Evolutionary conservation across 2,888 invertebrate genomes (phyloP), one percentile per base, ranked within the genome.

Genomic region (Fissipunctia ypsillon): DNA sequence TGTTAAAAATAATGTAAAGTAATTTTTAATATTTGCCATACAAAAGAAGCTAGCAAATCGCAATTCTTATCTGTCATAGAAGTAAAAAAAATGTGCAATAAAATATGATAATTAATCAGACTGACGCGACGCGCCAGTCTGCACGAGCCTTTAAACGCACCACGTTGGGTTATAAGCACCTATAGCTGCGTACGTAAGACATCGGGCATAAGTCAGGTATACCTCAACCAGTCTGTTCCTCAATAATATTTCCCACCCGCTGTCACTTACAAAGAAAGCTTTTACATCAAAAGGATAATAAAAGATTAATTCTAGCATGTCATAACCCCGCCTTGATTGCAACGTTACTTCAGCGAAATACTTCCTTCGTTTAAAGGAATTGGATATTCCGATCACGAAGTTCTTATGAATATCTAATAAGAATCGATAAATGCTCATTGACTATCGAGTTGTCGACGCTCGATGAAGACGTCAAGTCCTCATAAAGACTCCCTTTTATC

Each of bases 391-490:
- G 78, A 82, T 78, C 85, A 84, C 86, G 80, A 77, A 72, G 74
- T 79, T 73, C 78, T 78, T 61, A 85, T 85, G 86, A 85, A 86
- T 86, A 85, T 84, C 65, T 82, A 81, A 87, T 81, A 81, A 81
- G 78, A 74, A 86, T 84, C 86, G 87, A 86, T 85, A 85, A 89
- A 84, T 81, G 83, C 80, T 88, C 82, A 86, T 86, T 83, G 87
- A 80, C 72, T 82, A 81, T 85, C 41, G 77, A 81, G 71, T 71
- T 82, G 54, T 80, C 73, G 78, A 69, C 80, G 78, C 73, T 81
- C 76, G 84, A 86, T 78, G 73, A 75, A 84, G 79, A 80, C 76
- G 74, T 83, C 80, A 81, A 86, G 79, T 88, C 88, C 84, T 82
- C 74, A 76, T 82, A 84, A 84, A 70, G 84, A 81, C 45, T 67